A percentile compares a stretch with the other conserved stretches of the same genome.
Evolutionary conservation across 1,140 invertebrate species (phyloP).

Genomic region (Hesperophylax magnus): DNA sequence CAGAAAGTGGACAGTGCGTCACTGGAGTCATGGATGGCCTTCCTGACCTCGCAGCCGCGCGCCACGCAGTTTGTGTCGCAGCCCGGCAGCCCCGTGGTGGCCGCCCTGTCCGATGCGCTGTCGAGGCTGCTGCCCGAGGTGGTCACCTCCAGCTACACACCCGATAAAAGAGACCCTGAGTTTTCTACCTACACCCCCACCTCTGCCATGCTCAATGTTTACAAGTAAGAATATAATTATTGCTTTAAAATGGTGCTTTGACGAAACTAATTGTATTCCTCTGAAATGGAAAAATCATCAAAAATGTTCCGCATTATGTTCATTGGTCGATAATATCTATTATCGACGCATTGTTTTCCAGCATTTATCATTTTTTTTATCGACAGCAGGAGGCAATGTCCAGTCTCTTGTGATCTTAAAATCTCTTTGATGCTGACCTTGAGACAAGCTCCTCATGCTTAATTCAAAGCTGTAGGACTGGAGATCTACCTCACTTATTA

Average conservation of each 20-base stretch:
- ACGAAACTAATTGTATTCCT: too few relatives aligned
- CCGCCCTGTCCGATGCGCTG: constrained; percentile 81
- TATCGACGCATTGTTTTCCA: too few relatives aligned
- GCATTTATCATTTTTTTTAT: too few relatives aligned
- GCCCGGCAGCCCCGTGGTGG: constrained; percentile 73
- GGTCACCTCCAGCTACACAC: constrained; percentile 76
- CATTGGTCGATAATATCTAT: too few relatives aligned
- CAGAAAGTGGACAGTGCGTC: constrained; percentile 82
- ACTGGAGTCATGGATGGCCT: constrained; percentile 82
- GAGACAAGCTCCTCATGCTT: too few relatives aligned
- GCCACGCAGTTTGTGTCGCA: constrained; percentile 73
- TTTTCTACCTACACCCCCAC: constrained; percentile 92
- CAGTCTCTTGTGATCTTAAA: too few relatives aligned
- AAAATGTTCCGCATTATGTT: too few relatives aligned
- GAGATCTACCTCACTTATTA: too few relatives aligned
- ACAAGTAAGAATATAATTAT: constrained; percentile 77
- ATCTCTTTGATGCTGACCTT: too few relatives aligned
- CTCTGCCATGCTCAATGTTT: constrained; percentile 85
- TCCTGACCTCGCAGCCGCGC: constrained; percentile 80
- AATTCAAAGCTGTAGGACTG: too few relatives aligned
- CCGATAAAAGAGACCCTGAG: constrained; percentile 92
- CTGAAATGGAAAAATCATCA: too few relatives aligned
- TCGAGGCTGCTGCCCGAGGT: constrained; percentile 83
- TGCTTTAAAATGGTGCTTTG: neutral
- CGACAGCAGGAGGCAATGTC: too few relatives aligned